Base-by-base conservation (phyloP, 2,888 invertebrate species). In the Patella pellucida region DNA sequence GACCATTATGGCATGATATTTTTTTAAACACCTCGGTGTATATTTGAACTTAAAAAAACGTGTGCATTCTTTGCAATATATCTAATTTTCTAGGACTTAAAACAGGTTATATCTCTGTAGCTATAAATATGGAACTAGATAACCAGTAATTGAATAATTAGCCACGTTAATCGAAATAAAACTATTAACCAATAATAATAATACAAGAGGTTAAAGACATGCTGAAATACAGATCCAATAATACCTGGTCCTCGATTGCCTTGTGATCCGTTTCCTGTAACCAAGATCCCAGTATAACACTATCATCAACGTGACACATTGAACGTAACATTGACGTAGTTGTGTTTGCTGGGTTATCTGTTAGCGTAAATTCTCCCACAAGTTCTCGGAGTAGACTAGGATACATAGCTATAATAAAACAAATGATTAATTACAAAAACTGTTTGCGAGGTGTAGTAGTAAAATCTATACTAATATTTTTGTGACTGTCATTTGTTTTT, bases 181-280 rank as follows among this genome's bases (percentile, higher is more conserved):
- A 41, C 41, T 9, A 41, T 41, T 41, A 41, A 41, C 41, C 41
- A 41, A 41, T 41, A 41, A 41, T 27, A 27, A 27, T 41, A 41
- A 41, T 41, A 41, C 41, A 41, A 7, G 41, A 41, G 9, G 41
- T 41, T 41, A 41, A 41, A 41, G 7, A 9, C 41, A 41, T 41
- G 41, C 41, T 41, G 9, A 41, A 41, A 41, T 41, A 41, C 41
- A 41, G 41, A 41, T 41, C 41, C 9, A 41, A 41, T 16, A 75
- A 76, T 92, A 98, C 98, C 94, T 98, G 98, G 92, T 98, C 98
- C 92, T 99, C 99, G 82, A 99, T 97, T 70, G 95, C 95, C 79
- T 96, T 95, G 91, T 99, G 98, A 91, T 98, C 98, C 0, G 97
- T 97, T 89, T 98, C 97, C 90, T 97, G 96, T 67, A 98, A 93